Evolutionary conservation across 2,113 vertebrate genomes (phyloP).

Genomic region (Muntiacus reevesi): DNA sequence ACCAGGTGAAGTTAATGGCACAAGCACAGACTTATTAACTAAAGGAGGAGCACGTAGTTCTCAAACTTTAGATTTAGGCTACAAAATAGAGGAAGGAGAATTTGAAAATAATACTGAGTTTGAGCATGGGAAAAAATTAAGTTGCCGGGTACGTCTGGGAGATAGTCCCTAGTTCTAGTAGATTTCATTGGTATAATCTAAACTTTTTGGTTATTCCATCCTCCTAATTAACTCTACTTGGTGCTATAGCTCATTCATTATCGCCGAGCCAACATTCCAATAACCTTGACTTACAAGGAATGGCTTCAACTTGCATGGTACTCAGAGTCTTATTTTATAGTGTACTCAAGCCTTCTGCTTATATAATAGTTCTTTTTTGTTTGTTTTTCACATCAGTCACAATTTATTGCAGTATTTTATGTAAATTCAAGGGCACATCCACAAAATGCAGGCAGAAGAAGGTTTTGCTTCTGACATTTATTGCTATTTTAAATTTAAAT

Average conservation of each 20-base stretch:
- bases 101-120: background rate
- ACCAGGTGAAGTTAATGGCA: background rate
- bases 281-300: background rate
- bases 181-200: background rate
- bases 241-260: background rate
- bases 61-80: background rate
- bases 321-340: background rate
- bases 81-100: background rate
- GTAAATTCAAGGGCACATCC: conserved; percentile 45
- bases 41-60: background rate
- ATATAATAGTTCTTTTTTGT: conserved; percentile 3
- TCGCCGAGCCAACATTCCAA: background rate
- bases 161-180: background rate
- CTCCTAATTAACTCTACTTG: background rate
- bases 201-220: background rate
- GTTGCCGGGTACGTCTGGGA: background rate
- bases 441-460: background rate
- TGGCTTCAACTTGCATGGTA: background rate
- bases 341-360: background rate
- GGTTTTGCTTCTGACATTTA: conserved; percentile 47
- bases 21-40: background rate
- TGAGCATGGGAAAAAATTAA: background rate
- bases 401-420: background rate
- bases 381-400: conserved; percentile 35
- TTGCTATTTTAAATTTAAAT: conserved; percentile 51